Base-by-base conservation (phyloP, 2,888 invertebrate genomes). In the Euplexia lucipara region DNA sequence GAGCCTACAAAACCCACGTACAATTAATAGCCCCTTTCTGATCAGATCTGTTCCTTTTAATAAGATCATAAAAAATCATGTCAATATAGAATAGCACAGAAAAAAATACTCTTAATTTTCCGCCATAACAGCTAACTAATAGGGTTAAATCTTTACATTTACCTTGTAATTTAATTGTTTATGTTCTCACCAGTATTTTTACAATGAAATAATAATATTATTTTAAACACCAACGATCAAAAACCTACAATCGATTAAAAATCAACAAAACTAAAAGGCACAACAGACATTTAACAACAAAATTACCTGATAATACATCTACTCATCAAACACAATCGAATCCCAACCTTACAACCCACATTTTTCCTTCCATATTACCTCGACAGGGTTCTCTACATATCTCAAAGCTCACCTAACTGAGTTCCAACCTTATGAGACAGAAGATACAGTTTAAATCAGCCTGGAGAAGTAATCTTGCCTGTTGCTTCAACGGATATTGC, bases 401-500 rank as follows among this genome's bases (percentile, higher is more conserved):
- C 42, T 49, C 18, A 16, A 8, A 0, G 2, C 2, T 20, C 6
- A 8, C 1, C 0, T 7, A 72, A 44, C 26, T 44, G 16, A 72
- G 44, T 54, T 5, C 3, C 26, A 64, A 64, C 72, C 42, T 49
- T 72, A 18, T n/a, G 1, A 0, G 0, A 0, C 0, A 1, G 0
- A 1, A 1, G 1, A 53, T 56, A 75, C 14, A 49, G 68, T 70
- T 32, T n/a, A 37, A 52, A 56, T 53, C 58, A 5, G 7, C 10
- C 6, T 75, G 68, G 12, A 16, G n/a, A 2, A 41, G 10, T 52
- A 7, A 5, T 7, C 18, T 76, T 72, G 93, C 94, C 93, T 94
- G 94, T 94, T 94, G 94, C 93, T 83, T 60, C 68, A 68, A 88
- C 94, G 94, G 95, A 95, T 92, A 94, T 92, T 91, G 88, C 91